Conservation (phyloP, 2,797 vertebrate genomes). For the Falco peregrinus region DNA sequence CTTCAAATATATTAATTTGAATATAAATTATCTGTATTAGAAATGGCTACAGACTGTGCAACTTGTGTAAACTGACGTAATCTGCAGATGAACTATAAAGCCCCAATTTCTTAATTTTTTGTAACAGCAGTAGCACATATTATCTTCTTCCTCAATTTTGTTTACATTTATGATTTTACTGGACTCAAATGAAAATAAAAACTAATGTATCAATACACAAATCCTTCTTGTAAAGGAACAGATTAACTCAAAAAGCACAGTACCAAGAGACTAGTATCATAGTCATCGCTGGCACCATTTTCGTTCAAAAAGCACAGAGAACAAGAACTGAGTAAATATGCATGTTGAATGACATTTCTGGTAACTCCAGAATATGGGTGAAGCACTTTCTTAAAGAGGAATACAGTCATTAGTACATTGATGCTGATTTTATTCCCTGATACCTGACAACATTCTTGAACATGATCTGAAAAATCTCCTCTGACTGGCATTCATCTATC, state of each 20-base stretch:
- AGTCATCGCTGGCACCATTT: not conserved
- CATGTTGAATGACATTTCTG: not conserved
- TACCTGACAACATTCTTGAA: not conserved
- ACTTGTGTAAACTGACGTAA: not conserved
- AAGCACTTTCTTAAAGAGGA: not conserved
- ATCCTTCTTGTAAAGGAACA: not conserved
- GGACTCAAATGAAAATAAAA: not conserved
- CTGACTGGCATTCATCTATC: not conserved
- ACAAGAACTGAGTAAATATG: not conserved
- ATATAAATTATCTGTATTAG: not conserved
- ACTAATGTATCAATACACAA: not conserved
- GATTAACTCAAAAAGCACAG: not conserved
- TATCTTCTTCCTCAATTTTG: not conserved
- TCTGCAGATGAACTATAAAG: not conserved
- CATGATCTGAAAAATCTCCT: not conserved
- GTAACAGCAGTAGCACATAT: not conserved
- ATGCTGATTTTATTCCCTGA: not conserved
- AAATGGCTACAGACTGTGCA: not conserved
- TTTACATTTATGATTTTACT: not conserved
- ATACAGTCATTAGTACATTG: not conserved
- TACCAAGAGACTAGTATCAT: not conserved
- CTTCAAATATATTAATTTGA: constrained; percentile 5
- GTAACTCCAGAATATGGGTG: not conserved
- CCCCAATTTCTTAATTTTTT: not conserved
- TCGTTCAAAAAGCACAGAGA: not conserved